These are phyloP conservation scores for Osmerus eperlanus DNA, from an alignment of 2,113 vertebrate genomes.

Conservation along the genomic window DNA sequence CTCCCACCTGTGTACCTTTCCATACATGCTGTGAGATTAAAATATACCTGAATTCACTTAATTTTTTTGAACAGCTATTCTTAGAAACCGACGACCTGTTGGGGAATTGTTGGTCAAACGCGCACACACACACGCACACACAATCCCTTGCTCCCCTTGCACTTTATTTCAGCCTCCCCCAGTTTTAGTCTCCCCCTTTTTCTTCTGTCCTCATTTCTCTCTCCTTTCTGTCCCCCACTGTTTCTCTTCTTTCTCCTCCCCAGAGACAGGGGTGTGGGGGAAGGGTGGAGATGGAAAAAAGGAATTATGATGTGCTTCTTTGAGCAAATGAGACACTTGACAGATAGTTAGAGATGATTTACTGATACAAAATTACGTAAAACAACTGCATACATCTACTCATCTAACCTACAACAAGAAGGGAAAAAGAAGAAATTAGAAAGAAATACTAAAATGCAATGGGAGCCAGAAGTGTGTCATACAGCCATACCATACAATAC, in stretches of 20 bases:
- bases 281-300: not conserved
- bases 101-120: too few species aligned
- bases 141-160: not conserved
- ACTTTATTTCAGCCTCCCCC: not conserved
- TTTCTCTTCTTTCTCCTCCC: not conserved
- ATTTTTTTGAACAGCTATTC: too few species aligned
- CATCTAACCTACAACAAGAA: not conserved
- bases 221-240: not conserved
- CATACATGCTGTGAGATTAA: not conserved
- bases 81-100: too few species aligned
- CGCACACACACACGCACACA: not conserved
- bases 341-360: slow-evolving; percentile 32
- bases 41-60: too few species aligned
- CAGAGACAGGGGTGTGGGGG: slow-evolving; percentile 3
- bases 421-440: slow-evolving; percentile 18
- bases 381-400: slow-evolving; percentile 33
- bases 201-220: not conserved
- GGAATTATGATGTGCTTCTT: slow-evolving; percentile 18
- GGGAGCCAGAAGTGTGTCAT: slow-evolving; percentile 15
- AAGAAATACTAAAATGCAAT: not conserved
- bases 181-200: not conserved
- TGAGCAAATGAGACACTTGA: slow-evolving; percentile 36
- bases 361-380: slow-evolving; percentile 33
- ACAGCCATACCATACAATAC: too few species aligned
- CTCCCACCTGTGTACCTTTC: not conserved